Percentiles rank a stretch among this genome's conserved stretches.
These are phyloP conservation scores for Aegotheles bennettii DNA, from an alignment of 2,113 vertebrate genomes.

Conservation along the genomic window DNA sequence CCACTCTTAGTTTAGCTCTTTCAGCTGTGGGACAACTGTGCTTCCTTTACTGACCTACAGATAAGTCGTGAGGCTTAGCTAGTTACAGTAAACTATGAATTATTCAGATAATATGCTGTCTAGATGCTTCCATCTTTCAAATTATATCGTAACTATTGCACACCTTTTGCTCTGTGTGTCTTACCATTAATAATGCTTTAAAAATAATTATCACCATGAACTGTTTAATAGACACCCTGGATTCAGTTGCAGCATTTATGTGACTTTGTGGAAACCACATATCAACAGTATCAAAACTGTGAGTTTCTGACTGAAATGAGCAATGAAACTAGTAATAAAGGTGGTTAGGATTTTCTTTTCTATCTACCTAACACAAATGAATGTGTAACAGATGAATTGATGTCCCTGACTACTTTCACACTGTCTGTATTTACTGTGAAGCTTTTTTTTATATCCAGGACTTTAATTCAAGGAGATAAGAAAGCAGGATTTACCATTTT, in stretches of 20 bases:
- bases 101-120: not conserved
- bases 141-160: not conserved
- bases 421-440: not conserved
- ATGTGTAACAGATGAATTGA: not conserved
- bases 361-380: not conserved
- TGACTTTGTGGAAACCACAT: not conserved
- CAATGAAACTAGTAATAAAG: not conserved
- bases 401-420: not conserved
- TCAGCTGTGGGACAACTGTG: not conserved
- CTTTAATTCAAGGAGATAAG: slow-evolving; percentile 93
- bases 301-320: not conserved
- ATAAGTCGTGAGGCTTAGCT: not conserved
- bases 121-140: not conserved
- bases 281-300: not conserved
- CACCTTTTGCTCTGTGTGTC: not conserved
- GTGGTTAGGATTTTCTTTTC: not conserved
- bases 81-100: not conserved
- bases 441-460: slow-evolving; percentile 76
- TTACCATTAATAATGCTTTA: not conserved
- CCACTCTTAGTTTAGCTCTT: not conserved
- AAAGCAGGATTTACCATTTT: slow-evolving; percentile 93
- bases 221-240: not conserved
- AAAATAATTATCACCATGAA: not conserved
- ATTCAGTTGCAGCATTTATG: not conserved
- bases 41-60: not conserved